phyloP scores from a whole-genome alignment of 2,113 vertebrate species.

The Fregata magnificens region DNA sequence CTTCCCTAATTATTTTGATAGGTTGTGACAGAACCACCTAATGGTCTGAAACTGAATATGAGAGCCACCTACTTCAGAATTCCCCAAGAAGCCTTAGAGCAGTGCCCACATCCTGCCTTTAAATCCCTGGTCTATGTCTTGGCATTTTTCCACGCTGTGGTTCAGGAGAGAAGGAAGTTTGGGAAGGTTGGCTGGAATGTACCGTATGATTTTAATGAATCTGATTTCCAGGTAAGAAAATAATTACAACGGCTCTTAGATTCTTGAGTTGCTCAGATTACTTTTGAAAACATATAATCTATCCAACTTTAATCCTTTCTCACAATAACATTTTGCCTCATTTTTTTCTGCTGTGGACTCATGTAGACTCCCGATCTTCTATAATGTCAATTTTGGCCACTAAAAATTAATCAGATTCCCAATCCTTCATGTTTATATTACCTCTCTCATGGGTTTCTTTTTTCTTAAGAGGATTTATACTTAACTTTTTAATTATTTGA shows the following conservation, averaged over 20 bases:
- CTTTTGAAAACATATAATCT: background rate
- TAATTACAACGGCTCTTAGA: background rate
- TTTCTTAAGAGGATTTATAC: background rate
- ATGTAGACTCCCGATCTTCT: background rate
- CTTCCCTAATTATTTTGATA: slow-evolving; percentile 37
- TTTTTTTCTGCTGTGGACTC: background rate
- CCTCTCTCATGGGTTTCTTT: background rate
- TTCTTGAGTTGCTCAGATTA: background rate
- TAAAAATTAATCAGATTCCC: background rate
- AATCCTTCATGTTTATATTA: background rate
- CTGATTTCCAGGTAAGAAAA: slow-evolving; percentile 88
- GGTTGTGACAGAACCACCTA: slow-evolving; percentile 96
- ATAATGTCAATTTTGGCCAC: background rate
- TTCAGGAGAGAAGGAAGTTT: slow-evolving; percentile 95
- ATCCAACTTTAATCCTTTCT: background rate
- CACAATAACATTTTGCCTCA: background rate
- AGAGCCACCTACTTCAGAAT: slow-evolving; percentile 93
- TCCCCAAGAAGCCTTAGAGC: slow-evolving; percentile 72
- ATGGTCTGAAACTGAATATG: slow-evolving; percentile 94
- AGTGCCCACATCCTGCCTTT: slow-evolving; percentile 86
- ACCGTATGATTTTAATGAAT: slow-evolving; percentile 93
- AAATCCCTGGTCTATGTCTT: slow-evolving; percentile 88
- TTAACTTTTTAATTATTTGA: background rate
- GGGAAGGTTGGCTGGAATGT: slow-evolving; percentile 98
- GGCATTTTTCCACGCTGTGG: slow-evolving; percentile 95